Evolutionary conservation across 2,888 invertebrate species (phyloP).

Genomic region (Flexamia atlantica): DNA sequence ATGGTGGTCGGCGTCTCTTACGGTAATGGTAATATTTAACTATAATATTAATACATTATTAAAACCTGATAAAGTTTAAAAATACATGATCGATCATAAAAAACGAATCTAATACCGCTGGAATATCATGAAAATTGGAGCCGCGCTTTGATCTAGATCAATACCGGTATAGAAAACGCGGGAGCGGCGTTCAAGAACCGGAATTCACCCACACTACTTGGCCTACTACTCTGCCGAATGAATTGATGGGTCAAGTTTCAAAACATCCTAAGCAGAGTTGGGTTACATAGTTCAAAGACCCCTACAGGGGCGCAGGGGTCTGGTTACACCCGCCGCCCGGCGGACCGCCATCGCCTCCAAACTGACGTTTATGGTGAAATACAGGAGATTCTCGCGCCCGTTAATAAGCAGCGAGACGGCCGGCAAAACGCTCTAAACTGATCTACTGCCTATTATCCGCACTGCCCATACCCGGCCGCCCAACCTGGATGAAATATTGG

Average conservation of each 20-base stretch:
- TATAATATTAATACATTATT: no score
- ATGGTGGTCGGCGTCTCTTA: no score
- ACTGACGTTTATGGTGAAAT: constrained; percentile 31
- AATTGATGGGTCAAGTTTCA: constrained; percentile 16
- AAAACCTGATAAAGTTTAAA: no score
- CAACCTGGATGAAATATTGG: no score
- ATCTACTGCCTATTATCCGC: constrained; percentile 9
- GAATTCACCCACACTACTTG: constrained; percentile 28
- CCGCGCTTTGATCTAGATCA: background rate
- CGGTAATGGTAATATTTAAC: no score
- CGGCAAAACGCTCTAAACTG: background rate
- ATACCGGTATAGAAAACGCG: background rate
- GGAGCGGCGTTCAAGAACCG: background rate
- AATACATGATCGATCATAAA: no score
- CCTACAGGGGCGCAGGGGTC: no score
- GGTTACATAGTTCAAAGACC: constrained; percentile 28
- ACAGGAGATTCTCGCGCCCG: background rate
- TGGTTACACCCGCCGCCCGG: background rate
- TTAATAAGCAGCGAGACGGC: background rate
- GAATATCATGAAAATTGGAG: no score
- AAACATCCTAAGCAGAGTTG: constrained; percentile 12
- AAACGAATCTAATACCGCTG: no score
- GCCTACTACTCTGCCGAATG: constrained; percentile 23
- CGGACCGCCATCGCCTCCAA: background rate
- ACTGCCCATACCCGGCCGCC: background rate